phyloP scores from a whole-genome alignment of 2,797 vertebrate species.

The Alfaro cultratus region DNA sequence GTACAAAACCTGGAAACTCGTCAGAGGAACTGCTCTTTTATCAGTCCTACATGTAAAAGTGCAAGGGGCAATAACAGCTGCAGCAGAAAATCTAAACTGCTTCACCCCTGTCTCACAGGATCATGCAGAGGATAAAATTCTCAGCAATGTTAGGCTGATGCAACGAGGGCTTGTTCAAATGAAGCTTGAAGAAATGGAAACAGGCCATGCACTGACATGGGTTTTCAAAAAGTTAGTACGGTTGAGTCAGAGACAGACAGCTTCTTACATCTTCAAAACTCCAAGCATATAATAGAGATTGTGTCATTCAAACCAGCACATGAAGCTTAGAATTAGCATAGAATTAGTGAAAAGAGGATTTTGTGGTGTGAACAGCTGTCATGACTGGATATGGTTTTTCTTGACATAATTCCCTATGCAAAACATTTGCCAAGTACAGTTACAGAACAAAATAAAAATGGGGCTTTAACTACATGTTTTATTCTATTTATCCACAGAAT shows the following conservation, averaged over 20 bases:
- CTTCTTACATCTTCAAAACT: conserved; percentile 57
- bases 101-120: conserved; percentile 33
- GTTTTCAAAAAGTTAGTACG: conserved; percentile 36
- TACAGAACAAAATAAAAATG: conserved; percentile 51
- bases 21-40: conserved; percentile 65
- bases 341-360: conserved; percentile 54
- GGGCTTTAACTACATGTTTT: conserved; percentile 59
- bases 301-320: conserved; percentile 63
- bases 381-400: conserved; percentile 38
- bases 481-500: conserved; percentile 41
- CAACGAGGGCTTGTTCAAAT: conserved; percentile 30
- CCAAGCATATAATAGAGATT: conserved; percentile 53
- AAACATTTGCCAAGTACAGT: conserved; percentile 15
- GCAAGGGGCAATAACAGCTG: conserved; percentile 33
- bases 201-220: conserved; percentile 43
- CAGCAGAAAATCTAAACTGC: conserved; percentile 30
- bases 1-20: conserved; percentile 73
- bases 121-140: conserved; percentile 42
- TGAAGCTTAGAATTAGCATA: conserved; percentile 49
- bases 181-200: conserved; percentile 54
- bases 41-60: conserved; percentile 37
- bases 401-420: conserved; percentile 27
- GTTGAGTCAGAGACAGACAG: conserved; percentile 41
- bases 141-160: conserved; percentile 36
- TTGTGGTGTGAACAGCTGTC: conserved; percentile 33